Evolutionary conservation across 2,888 invertebrate species (phyloP), one percentile per base, ranked within the genome.

Genomic region (Drosophila neonasuta): DNA sequence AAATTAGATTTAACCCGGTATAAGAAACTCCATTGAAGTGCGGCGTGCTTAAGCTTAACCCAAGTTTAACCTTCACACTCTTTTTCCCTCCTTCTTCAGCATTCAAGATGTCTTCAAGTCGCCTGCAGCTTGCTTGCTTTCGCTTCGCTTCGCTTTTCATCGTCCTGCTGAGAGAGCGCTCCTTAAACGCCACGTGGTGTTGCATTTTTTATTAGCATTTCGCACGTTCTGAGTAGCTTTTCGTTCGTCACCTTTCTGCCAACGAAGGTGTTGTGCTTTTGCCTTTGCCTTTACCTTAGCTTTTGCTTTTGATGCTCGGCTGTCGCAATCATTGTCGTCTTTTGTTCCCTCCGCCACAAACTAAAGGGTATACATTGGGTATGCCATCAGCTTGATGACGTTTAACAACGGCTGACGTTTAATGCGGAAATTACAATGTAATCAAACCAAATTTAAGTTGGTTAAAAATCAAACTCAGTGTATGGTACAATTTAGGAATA

Each of bases 151-250:
- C 10, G 29, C 17, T 20, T n/a, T 34, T 4, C 15, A 32, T 15
- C 30, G 13, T 7, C 6, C 41, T 52, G 54, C 30, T 13, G 17
- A 39, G 32, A 32, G 32, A n/a, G 36, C 11, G 30, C 15, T 50
- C 41, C 24, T 57, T 13, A 45, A 49, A 52, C 46, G 63, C 64
- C 68, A 70, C 66, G 66, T 71, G 69, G 60, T 73, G 62, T 42
- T 80, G 77, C 77, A 82, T 79, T 77, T 84, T 81, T 84, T 74
- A 81, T 81, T 72, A 81, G 59, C 63, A 65, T 71, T 81, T 84
- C 75, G 66, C 80, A 84, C 85, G 69, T 81, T 71, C 59, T 46
- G 68, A 79, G 65, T 62, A 79, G 65, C 64, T 48, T 15, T 62
- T 52, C 36, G 62, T 20, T 62, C 32, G 34, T 61, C 61, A 62